phyloP scores from a whole-genome alignment of 2,797 vertebrate genomes.

The Enteromius unitaeniatus region DNA sequence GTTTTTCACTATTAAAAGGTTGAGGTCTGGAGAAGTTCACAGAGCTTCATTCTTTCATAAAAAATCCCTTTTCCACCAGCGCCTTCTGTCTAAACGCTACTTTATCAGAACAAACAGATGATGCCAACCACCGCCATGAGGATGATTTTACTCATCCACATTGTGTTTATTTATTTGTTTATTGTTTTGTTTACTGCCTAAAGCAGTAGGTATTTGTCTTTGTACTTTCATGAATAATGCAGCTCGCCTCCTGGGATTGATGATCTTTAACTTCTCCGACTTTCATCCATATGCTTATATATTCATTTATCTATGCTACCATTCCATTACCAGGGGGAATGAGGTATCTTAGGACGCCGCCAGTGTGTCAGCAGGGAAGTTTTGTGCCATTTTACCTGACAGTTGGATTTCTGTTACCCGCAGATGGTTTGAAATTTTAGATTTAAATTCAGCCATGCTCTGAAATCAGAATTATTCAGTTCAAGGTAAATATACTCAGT shows the following conservation, averaged over 20 bases:
- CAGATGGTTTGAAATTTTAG: constrained; percentile 43
- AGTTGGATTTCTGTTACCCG: constrained; percentile 40
- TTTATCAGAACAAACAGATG: constrained; percentile 54
- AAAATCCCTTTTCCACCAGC: constrained; percentile 11
- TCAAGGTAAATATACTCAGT: constrained; percentile 32
- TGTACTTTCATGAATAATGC: constrained; percentile 60
- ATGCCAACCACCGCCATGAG: constrained; percentile 39
- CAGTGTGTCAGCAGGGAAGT: constrained; percentile 52
- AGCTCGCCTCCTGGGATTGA: constrained; percentile 51
- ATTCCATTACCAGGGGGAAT: constrained; percentile 43
- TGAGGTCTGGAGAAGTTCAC: constrained; percentile 22
- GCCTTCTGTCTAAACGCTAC: constrained; percentile 18
- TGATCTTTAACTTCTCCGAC: constrained; percentile 58
- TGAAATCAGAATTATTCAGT: constrained; percentile 53
- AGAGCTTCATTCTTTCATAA: constrained; percentile 3
- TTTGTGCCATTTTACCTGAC: constrained; percentile 56
- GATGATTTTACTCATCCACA: constrained; percentile 32
- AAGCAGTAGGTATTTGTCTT: constrained; percentile 53
- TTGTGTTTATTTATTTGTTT: constrained; percentile 55
- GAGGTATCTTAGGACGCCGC: constrained; percentile 27
- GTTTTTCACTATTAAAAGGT: constrained; percentile 6
- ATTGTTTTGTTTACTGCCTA: constrained; percentile 59
- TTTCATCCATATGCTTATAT: constrained; percentile 61
- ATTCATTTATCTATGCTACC: constrained; percentile 54
- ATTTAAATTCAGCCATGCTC: constrained; percentile 57